Base-by-base conservation (phyloP, 2,888 invertebrate species). In the Xanthia icteritia region DNA sequence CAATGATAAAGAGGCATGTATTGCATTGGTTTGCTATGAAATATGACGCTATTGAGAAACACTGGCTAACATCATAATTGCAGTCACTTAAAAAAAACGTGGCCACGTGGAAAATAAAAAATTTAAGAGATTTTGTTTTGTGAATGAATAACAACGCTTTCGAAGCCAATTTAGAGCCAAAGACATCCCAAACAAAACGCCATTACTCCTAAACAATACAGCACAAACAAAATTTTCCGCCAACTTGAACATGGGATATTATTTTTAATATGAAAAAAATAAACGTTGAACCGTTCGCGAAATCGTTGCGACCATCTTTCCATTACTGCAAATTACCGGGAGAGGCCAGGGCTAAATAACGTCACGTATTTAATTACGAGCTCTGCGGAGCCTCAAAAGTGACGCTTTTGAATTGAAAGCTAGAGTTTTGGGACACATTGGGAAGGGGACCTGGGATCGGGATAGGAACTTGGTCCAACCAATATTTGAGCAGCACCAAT, bases 361-460 rank as follows among this genome's bases (percentile, higher is more conserved):
- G 93, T 95, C 95, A 96, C 96, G 95, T 96, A 95, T 95, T 96
- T 95, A 95, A 95, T 96, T 95, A 94, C 92, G 85, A 91, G 91
- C 92, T 92, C 93, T 87, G 91, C 92, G 90, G 91, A 91, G 91
- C 90, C 91, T 92, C 92, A 92, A 93, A 93, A 93, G 91, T 94
- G 93, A 90, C 92, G 91, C 91, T 93, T 92, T 92, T 86, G 91
- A 94, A 94, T 94, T 94, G 93, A 93, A 94, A 92, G 92, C 92
- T 92, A 93, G 93, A 90, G 91, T 92, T 88, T 85, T 70, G 86
- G 78, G 88, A 91, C 91, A 92, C 90, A 93, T 87, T 79, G 91
- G 64, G 58, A 42, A 72, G 66, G 73, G 42, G 78, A 15, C 69
- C 31, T 51, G 71, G 36, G 23, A 75, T 73, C 80, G 15, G 15